phyloP scores from a whole-genome alignment of 2,888 invertebrate species.

The Buathra laborator region DNA sequence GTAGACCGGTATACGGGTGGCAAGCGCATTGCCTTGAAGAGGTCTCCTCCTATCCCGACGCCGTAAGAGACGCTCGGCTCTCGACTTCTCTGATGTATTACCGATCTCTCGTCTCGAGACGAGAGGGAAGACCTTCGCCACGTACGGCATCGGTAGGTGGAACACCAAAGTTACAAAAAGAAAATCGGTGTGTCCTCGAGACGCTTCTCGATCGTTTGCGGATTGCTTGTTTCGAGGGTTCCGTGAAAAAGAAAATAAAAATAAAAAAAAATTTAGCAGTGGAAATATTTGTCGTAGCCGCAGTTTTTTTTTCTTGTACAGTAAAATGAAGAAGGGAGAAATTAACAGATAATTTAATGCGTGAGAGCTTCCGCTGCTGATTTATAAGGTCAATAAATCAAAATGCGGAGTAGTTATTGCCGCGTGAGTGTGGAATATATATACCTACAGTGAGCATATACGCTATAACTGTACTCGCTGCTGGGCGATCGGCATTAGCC shows the following conservation, averaged over 20 bases:
- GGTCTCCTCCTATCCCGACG: conserved; percentile 60
- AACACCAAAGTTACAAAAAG: conserved; percentile 41
- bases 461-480: conserved; percentile 68
- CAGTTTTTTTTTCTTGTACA: conserved; percentile 18
- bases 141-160: conserved; percentile 45
- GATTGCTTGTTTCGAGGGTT: conserved; percentile 47
- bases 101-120: conserved; percentile 61
- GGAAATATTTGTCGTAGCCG: conserved; percentile 40
- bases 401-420: conserved; percentile 18
- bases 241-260: conserved; percentile 7
- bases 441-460: conserved; percentile 48
- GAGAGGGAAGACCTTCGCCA: conserved; percentile 66
- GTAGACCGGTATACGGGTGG: conserved; percentile 58
- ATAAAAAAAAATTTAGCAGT: conserved; percentile 5
- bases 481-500: conserved; percentile 69
- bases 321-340: background rate
- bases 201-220: conserved; percentile 64
- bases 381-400: conserved; percentile 18
- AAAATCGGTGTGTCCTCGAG: conserved; percentile 69
- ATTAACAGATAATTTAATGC: conserved; percentile 17
- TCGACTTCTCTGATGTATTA: conserved; percentile 61
- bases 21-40: conserved; percentile 75
- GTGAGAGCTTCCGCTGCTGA: background rate
- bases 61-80: conserved; percentile 24
- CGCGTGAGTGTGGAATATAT: conserved; percentile 29